Evolutionary conservation across 2,888 invertebrate genomes (phyloP).

Genomic region (Lochmaea crataegi): DNA sequence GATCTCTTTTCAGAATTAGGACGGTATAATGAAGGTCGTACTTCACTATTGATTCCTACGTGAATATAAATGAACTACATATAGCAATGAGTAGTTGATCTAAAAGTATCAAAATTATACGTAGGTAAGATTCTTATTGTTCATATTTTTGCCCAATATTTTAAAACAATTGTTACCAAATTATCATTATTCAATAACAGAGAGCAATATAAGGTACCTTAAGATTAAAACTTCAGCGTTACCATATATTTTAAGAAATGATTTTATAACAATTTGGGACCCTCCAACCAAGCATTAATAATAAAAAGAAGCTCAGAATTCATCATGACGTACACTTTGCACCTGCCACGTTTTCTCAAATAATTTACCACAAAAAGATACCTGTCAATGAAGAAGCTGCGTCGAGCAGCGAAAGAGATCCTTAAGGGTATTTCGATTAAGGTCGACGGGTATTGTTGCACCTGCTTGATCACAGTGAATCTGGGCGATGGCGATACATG

Average conservation of each 20-base stretch:
- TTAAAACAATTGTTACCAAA: neutral
- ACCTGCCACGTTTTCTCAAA: constrained; percentile 63
- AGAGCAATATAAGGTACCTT: neutral
- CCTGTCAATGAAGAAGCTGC: constrained; percentile 58
- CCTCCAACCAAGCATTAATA: constrained; percentile 4
- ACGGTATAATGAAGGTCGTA: too few relatives aligned
- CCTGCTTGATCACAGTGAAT: constrained; percentile 51
- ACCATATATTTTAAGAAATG: neutral
- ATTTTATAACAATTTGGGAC: constrained; percentile 6
- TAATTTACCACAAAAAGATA: constrained; percentile 62
- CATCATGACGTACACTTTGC: constrained; percentile 55
- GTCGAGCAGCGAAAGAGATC: constrained; percentile 49
- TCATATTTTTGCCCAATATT: too few relatives aligned
- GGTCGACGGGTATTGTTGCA: constrained; percentile 37
- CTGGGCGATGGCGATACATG: constrained; percentile 43
- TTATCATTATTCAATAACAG: neutral
- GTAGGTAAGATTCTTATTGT: too few relatives aligned
- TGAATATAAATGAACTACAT: too few relatives aligned
- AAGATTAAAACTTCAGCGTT: neutral
- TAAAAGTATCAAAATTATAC: too few relatives aligned
- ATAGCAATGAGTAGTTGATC: too few relatives aligned
- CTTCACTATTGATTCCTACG: too few relatives aligned
- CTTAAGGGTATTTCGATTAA: constrained; percentile 48
- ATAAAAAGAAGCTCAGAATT: constrained; percentile 24
- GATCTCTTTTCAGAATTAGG: too few relatives aligned